A percentile compares a stretch with the other conserved stretches of the same genome.
These are phyloP conservation scores for Himalopsyche phryganea DNA, from an alignment of 1,140 invertebrate genomes.

Conservation along the genomic window DNA sequence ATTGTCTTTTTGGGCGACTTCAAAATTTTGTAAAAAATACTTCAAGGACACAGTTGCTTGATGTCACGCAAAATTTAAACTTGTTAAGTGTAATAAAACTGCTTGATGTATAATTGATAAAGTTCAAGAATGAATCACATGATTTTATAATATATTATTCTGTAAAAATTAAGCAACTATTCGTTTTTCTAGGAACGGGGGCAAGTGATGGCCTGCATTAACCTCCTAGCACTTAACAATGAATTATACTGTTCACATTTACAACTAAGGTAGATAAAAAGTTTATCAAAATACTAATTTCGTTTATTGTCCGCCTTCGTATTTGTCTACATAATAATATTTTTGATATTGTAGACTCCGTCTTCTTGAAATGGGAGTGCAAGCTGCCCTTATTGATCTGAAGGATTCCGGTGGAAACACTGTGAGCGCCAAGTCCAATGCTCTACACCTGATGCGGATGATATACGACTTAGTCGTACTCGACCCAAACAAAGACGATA, in stretches of 20 bases:
- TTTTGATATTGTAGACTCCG: slow-evolving; percentile 49
- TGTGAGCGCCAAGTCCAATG: slow-evolving; percentile 52
- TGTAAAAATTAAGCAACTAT: too few species aligned
- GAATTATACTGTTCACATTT: slow-evolving; percentile 56
- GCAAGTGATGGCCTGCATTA: slow-evolving; percentile 61
- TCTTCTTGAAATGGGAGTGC: slow-evolving; percentile 60
- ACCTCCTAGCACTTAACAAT: slow-evolving; percentile 58
- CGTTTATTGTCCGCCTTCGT: too few species aligned
- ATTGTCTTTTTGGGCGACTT: not conserved
- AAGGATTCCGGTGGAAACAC: slow-evolving; percentile 48
- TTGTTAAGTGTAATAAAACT: too few species aligned
- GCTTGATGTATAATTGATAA: too few species aligned
- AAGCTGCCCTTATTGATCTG: slow-evolving; percentile 57
- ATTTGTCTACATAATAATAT: too few species aligned
- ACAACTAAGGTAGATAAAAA: slow-evolving; percentile 40
- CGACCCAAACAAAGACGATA: slow-evolving; percentile 51
- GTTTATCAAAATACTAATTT: too few species aligned
- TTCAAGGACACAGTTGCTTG: too few species aligned
- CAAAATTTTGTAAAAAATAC: too few species aligned
- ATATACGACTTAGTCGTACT: slow-evolving; percentile 59
- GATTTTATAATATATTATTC: too few species aligned
- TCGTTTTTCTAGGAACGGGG: slow-evolving; percentile 54
- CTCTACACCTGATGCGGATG: slow-evolving; percentile 56
- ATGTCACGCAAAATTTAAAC: too few species aligned
- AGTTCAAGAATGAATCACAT: too few species aligned